Conservation (phyloP, 2,888 invertebrate genomes). For the Archips xylosteana region DNA sequence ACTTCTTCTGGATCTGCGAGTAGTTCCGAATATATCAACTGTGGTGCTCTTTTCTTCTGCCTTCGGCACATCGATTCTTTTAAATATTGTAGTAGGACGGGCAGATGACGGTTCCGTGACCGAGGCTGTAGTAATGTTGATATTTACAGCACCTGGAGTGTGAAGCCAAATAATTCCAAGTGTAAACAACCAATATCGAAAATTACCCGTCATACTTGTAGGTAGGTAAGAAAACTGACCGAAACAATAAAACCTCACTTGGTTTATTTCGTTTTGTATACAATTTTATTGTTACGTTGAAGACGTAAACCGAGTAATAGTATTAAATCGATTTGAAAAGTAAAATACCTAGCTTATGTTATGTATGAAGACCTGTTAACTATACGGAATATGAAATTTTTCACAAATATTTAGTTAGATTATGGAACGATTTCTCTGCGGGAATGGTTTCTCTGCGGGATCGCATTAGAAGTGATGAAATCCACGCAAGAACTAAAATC, state of each 20-base stretch:
- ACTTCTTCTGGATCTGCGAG: constrained; percentile 48
- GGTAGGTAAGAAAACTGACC: neutral
- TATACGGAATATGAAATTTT: neutral
- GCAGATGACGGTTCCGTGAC: constrained; percentile 43
- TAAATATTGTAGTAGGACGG: constrained; percentile 52
- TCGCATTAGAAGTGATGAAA: too few species aligned
- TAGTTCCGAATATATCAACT: constrained; percentile 48
- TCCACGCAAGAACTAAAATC: too few species aligned
- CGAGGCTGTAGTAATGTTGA: neutral
- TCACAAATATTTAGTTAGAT: too few species aligned
- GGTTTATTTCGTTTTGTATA: neutral
- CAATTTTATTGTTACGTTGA: neutral
- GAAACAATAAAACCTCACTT: neutral
- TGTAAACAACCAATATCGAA: neutral
- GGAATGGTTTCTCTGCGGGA: too few species aligned
- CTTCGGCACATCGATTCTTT: constrained; percentile 49
- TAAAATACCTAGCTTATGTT: neutral
- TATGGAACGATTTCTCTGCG: too few species aligned
- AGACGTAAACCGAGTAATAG: neutral
- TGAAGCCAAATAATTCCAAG: neutral
- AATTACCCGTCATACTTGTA: neutral
- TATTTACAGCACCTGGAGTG: neutral
- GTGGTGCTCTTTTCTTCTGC: constrained; percentile 41
- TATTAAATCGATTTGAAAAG: neutral
- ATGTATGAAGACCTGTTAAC: neutral